Evolutionary conservation across 2,888 invertebrate genomes (phyloP).

Genomic region (Dynastes maya): DNA sequence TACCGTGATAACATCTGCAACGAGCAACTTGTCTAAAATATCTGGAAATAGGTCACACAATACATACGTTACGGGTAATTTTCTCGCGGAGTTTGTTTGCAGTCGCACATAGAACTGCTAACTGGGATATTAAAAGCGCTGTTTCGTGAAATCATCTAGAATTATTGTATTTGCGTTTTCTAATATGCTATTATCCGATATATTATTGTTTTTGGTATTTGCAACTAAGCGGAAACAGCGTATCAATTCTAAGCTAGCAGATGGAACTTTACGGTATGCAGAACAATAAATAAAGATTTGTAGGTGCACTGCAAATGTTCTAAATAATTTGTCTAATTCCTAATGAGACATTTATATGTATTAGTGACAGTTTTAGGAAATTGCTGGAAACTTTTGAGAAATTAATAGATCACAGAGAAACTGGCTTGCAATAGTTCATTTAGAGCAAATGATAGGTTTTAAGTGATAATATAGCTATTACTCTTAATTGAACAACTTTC

Average conservation of each 20-base stretch:
- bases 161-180: slow-evolving; percentile 28
- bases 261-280: too few relatives aligned
- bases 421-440: too few relatives aligned
- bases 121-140: slow-evolving; percentile 18
- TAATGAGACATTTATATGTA: too few relatives aligned
- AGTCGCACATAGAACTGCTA: slow-evolving; percentile 7
- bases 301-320: too few relatives aligned
- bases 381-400: too few relatives aligned
- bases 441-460: too few relatives aligned
- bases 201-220: slow-evolving; percentile 1
- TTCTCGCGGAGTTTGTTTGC: neutral
- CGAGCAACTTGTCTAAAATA: slow-evolving; percentile 31
- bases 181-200: slow-evolving; percentile 16
- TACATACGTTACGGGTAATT: slow-evolving; percentile 25
- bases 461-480: too few relatives aligned
- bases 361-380: too few relatives aligned
- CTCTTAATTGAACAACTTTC: too few relatives aligned
- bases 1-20: slow-evolving; percentile 21
- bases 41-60: slow-evolving; percentile 21
- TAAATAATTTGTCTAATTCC: too few relatives aligned
- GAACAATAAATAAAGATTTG: too few relatives aligned
- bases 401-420: too few relatives aligned
- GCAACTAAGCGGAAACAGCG: neutral
- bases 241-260: neutral
- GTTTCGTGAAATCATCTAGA: slow-evolving; percentile 25